These are phyloP conservation scores for Nymphalis c-album DNA, from an alignment of 2,888 invertebrate species.

Conservation along the genomic window DNA sequence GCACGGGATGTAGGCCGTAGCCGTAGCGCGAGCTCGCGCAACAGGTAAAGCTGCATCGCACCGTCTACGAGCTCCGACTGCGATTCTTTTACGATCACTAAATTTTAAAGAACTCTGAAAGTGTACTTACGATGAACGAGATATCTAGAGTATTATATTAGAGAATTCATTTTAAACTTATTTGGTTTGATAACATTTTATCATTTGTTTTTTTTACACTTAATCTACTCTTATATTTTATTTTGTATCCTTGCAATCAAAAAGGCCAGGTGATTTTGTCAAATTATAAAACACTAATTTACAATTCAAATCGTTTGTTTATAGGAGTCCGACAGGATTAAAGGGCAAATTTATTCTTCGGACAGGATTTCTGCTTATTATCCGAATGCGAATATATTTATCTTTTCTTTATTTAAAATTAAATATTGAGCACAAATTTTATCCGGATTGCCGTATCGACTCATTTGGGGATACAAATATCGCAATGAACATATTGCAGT, in stretches of 20 bases:
- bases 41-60: slow-evolving; percentile 66
- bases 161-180: neutral
- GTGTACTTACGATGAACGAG: neutral
- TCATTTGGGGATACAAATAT: slow-evolving; percentile 39
- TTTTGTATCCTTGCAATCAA: slow-evolving; percentile 27
- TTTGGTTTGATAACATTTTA: neutral
- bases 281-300: slow-evolving; percentile 63
- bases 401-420: slow-evolving; percentile 35
- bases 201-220: neutral
- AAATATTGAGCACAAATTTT: slow-evolving; percentile 18
- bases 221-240: slow-evolving; percentile 4
- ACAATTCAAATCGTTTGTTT: slow-evolving; percentile 70
- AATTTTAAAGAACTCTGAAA: slow-evolving; percentile 19
- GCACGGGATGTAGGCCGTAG: slow-evolving; percentile 58
- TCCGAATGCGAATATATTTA: slow-evolving; percentile 41
- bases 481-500: slow-evolving; percentile 36
- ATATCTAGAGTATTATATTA: neutral
- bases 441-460: slow-evolving; percentile 19
- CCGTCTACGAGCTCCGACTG: slow-evolving; percentile 34
- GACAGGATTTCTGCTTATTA: slow-evolving; percentile 60
- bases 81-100: slow-evolving; percentile 28
- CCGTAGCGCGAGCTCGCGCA: slow-evolving; percentile 50
- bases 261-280: slow-evolving; percentile 43
- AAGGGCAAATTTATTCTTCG: slow-evolving; percentile 65
- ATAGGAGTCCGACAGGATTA: slow-evolving; percentile 55